Conservation (phyloP, 2,797 vertebrate genomes). For the Cirrhinus molitorella region DNA sequence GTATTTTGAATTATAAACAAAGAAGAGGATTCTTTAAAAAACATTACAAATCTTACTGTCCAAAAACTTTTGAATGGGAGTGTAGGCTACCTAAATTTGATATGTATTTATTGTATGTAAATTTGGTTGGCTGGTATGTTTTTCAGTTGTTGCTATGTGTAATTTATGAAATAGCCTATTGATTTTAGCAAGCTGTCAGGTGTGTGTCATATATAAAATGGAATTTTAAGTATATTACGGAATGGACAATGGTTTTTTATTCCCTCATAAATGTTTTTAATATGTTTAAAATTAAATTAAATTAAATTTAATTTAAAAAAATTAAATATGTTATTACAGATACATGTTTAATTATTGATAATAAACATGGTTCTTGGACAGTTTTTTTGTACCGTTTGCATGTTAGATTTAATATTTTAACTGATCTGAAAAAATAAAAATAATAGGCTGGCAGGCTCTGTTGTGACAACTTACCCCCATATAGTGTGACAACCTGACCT, state of each 20-base stretch:
- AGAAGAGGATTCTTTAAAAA: too few relatives aligned
- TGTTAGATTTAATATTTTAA: background rate
- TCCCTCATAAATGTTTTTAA: background rate
- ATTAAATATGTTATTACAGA: background rate
- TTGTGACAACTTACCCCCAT: background rate
- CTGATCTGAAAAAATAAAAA: background rate
- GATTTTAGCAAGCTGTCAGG: background rate
- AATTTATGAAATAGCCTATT: background rate
- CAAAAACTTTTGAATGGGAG: too few relatives aligned
- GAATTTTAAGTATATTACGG: background rate
- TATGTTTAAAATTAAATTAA: background rate
- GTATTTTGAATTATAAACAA: too few relatives aligned
- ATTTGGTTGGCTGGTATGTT: background rate
- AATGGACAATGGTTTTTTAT: background rate
- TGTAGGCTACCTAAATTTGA: background rate
- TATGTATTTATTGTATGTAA: background rate
- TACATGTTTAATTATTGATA: background rate
- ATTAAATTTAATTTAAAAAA: too few relatives aligned
- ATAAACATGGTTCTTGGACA: background rate
- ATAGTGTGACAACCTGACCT: background rate
- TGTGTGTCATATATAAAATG: background rate
- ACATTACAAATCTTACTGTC: too few relatives aligned
- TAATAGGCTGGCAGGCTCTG: background rate
- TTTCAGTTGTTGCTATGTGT: background rate
- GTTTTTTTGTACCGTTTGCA: background rate